Base-by-base conservation (phyloP, 2,888 invertebrate genomes). In the Andrena camellia region DNA sequence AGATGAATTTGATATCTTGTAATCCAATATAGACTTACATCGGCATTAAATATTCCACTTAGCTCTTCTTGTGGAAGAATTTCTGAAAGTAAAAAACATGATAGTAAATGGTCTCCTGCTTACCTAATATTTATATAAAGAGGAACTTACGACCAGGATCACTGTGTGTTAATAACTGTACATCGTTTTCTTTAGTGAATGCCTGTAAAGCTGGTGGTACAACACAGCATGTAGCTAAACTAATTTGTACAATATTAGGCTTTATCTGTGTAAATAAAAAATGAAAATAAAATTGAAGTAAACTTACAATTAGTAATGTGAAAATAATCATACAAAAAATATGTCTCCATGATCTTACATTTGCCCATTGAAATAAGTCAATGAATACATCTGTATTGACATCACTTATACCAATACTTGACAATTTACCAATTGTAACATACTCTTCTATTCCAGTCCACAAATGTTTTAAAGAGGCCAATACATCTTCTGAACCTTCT, bases 161-260 rank as follows among this genome's bases (percentile, higher is more conserved):
- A 91, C 97, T 98, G 93, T 99, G 99, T 0, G 99, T 99, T 31
- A 99, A 95, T 54, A 99, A 95, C 93, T 99, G 98, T 82, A 99
- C 97, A 91, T 98, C 98, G 90, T 99, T 96, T 86, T 97, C 96
- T 90, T 97, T 97, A 83, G 99, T 98, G 95, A 98, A 99, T 85
- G 96, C 96, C 93, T 98, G 97, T 86, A 99, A 95, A 2, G 97
- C 96, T 1, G 98, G 97, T 29, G 99, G 99, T 73, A 99, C 99
- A 2, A 98, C 97, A 95, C 99, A 99, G 93, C 99, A 99, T 17
- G 97, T 97, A 0, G 97, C 97, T 74, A 99, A 95, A 95, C 98
- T 99, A 80, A 99, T 98, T 95, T 99, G 99, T 74, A 98, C 97
- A 77, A 98, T 98, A 83, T 96, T 95, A 2, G 99, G 99, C 91